Evolutionary conservation across 2,888 invertebrate species (phyloP).

Genomic region (Tubiluchus corallicola): DNA sequence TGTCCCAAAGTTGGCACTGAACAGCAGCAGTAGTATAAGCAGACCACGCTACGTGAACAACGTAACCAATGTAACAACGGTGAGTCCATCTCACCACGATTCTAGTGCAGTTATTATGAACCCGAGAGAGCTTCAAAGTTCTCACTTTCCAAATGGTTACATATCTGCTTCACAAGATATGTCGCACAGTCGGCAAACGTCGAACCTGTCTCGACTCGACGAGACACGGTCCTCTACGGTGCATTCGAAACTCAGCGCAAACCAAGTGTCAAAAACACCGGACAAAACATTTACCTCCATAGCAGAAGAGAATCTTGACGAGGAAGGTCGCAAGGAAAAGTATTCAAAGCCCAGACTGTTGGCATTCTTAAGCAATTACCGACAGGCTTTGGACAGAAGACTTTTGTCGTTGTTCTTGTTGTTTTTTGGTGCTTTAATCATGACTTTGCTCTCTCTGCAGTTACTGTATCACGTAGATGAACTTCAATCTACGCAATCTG

Average conservation of each 20-base stretch:
- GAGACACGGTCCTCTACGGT: not conserved
- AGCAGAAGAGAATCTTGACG: not conserved
- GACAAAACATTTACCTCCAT: not conserved
- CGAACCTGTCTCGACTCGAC: not conserved
- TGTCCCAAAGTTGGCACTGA: too few species aligned
- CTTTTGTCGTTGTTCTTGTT: not conserved
- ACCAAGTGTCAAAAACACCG: not conserved
- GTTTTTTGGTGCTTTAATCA: not conserved
- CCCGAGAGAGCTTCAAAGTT: too few species aligned
- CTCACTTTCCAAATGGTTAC: too few species aligned
- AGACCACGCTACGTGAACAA: too few species aligned
- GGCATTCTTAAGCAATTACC: too few species aligned
- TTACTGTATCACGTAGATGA: not conserved
- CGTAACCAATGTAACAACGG: too few species aligned
- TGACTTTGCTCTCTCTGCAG: not conserved
- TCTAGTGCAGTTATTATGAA: too few species aligned
- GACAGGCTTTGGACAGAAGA: too few species aligned
- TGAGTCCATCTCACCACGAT: too few species aligned
- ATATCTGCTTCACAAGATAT: not conserved
- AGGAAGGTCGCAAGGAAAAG: not conserved
- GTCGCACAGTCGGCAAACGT: not conserved
- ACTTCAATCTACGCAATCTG: not conserved
- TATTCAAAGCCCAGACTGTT: not conserved
- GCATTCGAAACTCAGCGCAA: not conserved
- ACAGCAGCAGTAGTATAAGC: too few species aligned